Evolutionary conservation across 2,113 vertebrate genomes (phyloP).

Genomic region (Polypterus bichir): DNA sequence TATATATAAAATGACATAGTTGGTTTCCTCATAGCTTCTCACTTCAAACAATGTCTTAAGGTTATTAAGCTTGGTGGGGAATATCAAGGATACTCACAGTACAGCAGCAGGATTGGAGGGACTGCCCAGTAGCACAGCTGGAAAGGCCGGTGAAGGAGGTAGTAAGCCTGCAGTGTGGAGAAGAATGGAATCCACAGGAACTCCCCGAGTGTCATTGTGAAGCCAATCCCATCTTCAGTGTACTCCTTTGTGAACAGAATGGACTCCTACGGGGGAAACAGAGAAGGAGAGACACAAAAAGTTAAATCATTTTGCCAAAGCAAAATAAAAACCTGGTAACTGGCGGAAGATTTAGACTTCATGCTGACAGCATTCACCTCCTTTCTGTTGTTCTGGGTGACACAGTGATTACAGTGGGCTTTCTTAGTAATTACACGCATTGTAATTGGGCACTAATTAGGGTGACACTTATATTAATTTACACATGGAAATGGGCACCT

Average conservation of each 20-base stretch:
- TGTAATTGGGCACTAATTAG: too few relatives aligned
- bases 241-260: slow-evolving; percentile 28
- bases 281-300: background rate
- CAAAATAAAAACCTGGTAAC: too few relatives aligned
- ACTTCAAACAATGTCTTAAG: background rate
- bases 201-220: slow-evolving; percentile 27
- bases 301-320: too few relatives aligned
- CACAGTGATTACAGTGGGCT: too few relatives aligned
- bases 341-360: too few relatives aligned
- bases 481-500: too few relatives aligned
- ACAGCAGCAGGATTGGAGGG: slow-evolving; percentile 17
- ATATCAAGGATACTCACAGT: slow-evolving; percentile 2
- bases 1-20: background rate
- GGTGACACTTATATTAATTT: too few relatives aligned
- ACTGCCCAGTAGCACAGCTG: slow-evolving; percentile 1
- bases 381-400: too few relatives aligned
- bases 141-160: slow-evolving; percentile 20
- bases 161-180: slow-evolving; percentile 22
- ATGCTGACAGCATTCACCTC: too few relatives aligned
- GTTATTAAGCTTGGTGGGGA: background rate
- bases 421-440: too few relatives aligned
- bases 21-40: background rate
- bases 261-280: slow-evolving; percentile 12
- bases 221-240: slow-evolving; percentile 24
- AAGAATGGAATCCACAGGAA: slow-evolving; percentile 29